Evolutionary conservation across 2,888 invertebrate species (phyloP).

Genomic region (Synergus umbraculus): DNA sequence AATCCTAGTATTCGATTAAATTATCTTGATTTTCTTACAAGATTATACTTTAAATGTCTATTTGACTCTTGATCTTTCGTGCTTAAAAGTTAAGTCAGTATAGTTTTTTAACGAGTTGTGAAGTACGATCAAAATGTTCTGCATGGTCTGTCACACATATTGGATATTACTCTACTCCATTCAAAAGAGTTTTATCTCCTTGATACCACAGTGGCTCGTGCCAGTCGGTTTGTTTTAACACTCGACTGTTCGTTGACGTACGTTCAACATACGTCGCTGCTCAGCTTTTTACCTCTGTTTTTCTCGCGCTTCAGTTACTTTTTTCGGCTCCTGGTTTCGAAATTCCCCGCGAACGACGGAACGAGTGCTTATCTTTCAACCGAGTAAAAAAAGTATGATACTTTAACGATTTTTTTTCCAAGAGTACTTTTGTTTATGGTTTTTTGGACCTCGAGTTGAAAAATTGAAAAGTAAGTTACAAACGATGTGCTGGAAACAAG

Average conservation of each 20-base stretch:
- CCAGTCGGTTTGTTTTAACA: constrained; percentile 41
- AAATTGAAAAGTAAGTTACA: constrained; percentile 2
- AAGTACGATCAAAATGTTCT: constrained; percentile 30
- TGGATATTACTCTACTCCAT: constrained; percentile 27
- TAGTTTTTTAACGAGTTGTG: neutral
- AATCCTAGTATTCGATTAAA: neutral
- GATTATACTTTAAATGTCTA: neutral
- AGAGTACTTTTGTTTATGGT: constrained; percentile 12
- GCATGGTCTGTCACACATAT: constrained; percentile 40
- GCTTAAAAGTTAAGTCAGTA: constrained; percentile 15
- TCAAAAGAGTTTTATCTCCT: constrained; percentile 40
- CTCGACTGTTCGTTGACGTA: constrained; percentile 41
- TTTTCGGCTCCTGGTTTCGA: constrained; percentile 38
- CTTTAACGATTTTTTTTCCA: neutral
- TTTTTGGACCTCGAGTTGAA: constrained; percentile 2
- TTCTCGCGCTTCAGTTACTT: constrained; percentile 36
- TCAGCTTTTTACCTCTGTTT: constrained; percentile 41
- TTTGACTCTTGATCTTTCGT: constrained; percentile 20
- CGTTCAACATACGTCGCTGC: constrained; percentile 26
- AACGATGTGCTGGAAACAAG: neutral
- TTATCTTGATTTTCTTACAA: too few species aligned
- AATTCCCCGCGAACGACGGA: constrained; percentile 4
- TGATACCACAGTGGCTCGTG: constrained; percentile 39
- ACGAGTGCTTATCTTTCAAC: constrained; percentile 31
- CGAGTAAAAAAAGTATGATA: constrained; percentile 16